phyloP scores from a whole-genome alignment of 2,797 vertebrate species.

The Coreius guichenoti region DNA sequence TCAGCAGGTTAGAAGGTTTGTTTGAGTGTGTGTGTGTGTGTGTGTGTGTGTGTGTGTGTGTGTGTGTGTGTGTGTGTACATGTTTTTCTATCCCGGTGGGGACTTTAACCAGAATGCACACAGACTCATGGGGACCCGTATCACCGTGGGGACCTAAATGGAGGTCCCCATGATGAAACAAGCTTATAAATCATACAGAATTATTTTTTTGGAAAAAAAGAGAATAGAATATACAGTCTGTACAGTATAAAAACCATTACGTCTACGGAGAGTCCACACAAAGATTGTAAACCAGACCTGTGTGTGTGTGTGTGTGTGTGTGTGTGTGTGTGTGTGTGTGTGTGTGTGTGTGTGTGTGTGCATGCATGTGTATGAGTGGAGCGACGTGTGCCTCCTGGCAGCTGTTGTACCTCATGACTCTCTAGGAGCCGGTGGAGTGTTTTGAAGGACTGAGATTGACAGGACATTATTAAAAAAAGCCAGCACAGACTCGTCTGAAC shows the following conservation, averaged over 20 bases:
- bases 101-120: too few relatives aligned
- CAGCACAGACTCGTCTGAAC: constrained; percentile 53
- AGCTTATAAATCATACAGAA: too few relatives aligned
- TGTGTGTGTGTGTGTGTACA: neutral
- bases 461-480: constrained; percentile 75
- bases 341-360: neutral
- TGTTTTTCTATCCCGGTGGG: too few relatives aligned
- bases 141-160: too few relatives aligned
- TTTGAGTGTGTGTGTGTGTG: neutral
- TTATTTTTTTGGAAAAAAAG: too few relatives aligned
- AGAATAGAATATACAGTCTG: too few relatives aligned
- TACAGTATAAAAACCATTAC: too few relatives aligned
- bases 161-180: too few relatives aligned
- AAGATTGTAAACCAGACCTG: too few relatives aligned
- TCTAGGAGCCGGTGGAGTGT: constrained; percentile 62
- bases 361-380: constrained; percentile 52
- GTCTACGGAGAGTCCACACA: too few relatives aligned
- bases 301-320: neutral
- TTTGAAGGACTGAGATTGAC: constrained; percentile 73
- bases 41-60: neutral
- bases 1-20: constrained; percentile 9
- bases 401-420: constrained; percentile 73
- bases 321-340: neutral
- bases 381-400: constrained; percentile 67
- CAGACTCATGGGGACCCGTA: too few relatives aligned